A percentile compares a stretch with the other conserved stretches of the same genome.
Evolutionary conservation across 2,888 invertebrate genomes (phyloP).

Genomic region (Watsonalla binaria): DNA sequence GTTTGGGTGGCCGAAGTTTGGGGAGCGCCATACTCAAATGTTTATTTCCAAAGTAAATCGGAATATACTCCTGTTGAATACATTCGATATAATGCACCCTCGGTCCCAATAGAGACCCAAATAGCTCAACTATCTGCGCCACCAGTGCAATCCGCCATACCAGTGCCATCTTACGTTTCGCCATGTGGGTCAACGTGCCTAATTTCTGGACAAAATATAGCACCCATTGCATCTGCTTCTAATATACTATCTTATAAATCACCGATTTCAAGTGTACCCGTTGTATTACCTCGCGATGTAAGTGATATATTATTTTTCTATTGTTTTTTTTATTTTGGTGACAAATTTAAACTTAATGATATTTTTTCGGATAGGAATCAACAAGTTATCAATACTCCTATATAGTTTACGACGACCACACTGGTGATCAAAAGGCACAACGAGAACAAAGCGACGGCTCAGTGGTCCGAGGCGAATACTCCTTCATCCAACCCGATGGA

Average conservation of each 20-base stretch:
- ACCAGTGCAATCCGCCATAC: constrained; percentile 33
- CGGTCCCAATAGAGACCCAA: constrained; percentile 29
- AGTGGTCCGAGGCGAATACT: constrained; percentile 73
- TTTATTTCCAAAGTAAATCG: constrained; percentile 49
- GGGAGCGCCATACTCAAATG: constrained; percentile 54
- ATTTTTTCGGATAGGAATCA: constrained; percentile 32
- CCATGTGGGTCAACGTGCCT: constrained; percentile 60
- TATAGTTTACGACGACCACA: constrained; percentile 72
- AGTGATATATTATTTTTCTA: constrained; percentile 17
- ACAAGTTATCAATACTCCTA: constrained; percentile 69
- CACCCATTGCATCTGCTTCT: constrained; percentile 35
- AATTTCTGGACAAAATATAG: constrained; percentile 35
- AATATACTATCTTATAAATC: constrained; percentile 47
- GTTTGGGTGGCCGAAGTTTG: constrained; percentile 26
- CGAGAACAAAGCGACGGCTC: constrained; percentile 74
- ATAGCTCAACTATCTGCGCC: constrained; percentile 42
- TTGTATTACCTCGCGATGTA: constrained; percentile 48
- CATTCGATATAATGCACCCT: constrained; percentile 46
- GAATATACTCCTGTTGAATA: constrained; percentile 40
- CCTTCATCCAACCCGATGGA: constrained; percentile 76
- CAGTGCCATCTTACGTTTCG: constrained; percentile 32
- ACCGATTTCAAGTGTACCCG: constrained; percentile 39
- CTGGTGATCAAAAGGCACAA: constrained; percentile 76
- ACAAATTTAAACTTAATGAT: neutral
- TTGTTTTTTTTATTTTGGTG: constrained; percentile 2